Conservation (phyloP, 2,888 invertebrate species). For the Brachycybe producta region DNA sequence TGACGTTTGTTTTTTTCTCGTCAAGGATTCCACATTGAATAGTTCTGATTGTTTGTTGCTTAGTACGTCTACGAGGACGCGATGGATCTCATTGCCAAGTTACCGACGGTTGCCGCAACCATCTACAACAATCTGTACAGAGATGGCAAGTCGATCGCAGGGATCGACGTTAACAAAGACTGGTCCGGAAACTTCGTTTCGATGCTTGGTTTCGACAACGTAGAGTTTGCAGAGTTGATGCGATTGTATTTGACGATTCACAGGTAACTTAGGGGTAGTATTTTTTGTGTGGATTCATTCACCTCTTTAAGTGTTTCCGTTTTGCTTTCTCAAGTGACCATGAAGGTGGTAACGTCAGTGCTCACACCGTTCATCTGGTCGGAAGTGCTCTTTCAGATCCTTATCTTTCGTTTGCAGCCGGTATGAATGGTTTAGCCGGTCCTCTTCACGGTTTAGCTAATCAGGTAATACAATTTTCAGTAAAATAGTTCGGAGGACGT, state of each 20-base stretch:
- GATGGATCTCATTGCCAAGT: constrained; percentile 87
- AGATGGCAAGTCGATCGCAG: constrained; percentile 72
- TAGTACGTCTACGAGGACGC: constrained; percentile 76
- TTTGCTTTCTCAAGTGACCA: constrained; percentile 55
- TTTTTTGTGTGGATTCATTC: constrained; percentile 20
- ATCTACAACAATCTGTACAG: constrained; percentile 81
- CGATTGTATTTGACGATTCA: constrained; percentile 86
- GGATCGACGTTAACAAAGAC: constrained; percentile 77
- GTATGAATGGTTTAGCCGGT: constrained; percentile 86
- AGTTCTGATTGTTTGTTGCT: constrained; percentile 23
- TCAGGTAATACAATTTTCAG: constrained; percentile 47
- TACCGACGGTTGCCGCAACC: constrained; percentile 84
- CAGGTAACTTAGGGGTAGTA: constrained; percentile 38
- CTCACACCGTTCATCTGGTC: constrained; percentile 85
- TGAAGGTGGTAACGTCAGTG: constrained; percentile 92
- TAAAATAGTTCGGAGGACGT: background rate
- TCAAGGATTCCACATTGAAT: no score
- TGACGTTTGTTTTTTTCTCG: background rate
- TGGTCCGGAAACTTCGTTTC: constrained; percentile 84
- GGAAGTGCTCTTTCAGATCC: constrained; percentile 90
- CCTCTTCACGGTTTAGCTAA: constrained; percentile 92
- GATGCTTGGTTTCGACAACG: constrained; percentile 75
- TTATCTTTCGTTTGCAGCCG: constrained; percentile 81
- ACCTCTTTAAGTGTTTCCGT: constrained; percentile 1
- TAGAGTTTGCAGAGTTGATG: constrained; percentile 76